Conservation (phyloP, 1,140 invertebrate genomes). For the Drosophila bifasciata region DNA sequence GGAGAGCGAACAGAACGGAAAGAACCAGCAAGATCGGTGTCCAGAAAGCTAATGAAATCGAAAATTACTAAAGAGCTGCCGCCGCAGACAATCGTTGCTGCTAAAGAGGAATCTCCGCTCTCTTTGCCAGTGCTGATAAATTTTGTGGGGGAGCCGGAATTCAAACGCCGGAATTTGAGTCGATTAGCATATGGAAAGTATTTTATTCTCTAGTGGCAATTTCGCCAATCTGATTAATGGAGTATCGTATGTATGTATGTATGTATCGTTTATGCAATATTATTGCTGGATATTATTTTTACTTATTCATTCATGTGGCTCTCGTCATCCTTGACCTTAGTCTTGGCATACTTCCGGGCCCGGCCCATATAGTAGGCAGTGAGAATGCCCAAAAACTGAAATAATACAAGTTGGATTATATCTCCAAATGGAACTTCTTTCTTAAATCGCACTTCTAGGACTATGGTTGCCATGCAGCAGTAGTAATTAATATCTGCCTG, state of each 20-base stretch:
- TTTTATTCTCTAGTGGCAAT: conserved; percentile 58
- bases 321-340: conserved; percentile 69
- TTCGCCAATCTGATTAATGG: conserved; percentile 50
- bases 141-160: conserved; percentile 10
- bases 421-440: background rate
- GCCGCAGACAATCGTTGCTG: too few species aligned
- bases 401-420: background rate
- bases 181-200: conserved; percentile 41
- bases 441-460: conserved; percentile 35
- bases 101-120: conserved; percentile 15
- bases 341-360: conserved; percentile 60
- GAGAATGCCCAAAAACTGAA: conserved; percentile 56
- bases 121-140: conserved; percentile 48
- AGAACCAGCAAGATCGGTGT: conserved; percentile 31
- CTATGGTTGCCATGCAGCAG: conserved; percentile 54
- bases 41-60: conserved; percentile 40
- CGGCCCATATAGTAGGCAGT: conserved; percentile 63
- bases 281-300: conserved; percentile 12
- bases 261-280: background rate
- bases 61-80: conserved; percentile 2
- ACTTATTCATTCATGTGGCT: conserved; percentile 61
- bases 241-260: conserved; percentile 2
- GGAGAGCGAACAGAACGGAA: background rate
- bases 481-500: conserved; percentile 67
- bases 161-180: conserved; percentile 2